Evolutionary conservation across 2,888 invertebrate species (phyloP), one percentile per base, ranked within the genome.

Genomic region (Lasioglossum leucozonium): DNA sequence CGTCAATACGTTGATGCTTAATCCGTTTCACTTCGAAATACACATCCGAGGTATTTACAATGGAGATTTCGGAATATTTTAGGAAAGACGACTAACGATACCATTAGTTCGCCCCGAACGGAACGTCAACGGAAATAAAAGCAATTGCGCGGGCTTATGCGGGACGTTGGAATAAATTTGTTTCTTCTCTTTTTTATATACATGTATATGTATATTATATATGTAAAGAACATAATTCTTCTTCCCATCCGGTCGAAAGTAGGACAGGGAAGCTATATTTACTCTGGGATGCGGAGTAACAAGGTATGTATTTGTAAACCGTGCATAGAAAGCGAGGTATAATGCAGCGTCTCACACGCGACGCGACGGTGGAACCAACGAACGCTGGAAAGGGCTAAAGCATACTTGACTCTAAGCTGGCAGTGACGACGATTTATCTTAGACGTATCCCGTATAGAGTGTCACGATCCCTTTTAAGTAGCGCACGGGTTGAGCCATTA

Each of bases 361-460:
- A 77, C 84, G 74, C 73, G 74, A 67, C 71, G 75, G 55, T 71
- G 67, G 42, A 81, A 85, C 79, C 84, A 77, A 79, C 51, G 76
- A 81, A 42, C 82, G 84, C 83, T 89, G 65, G 77, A 85, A 77
- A 77, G 82, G 77, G 77, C 85, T 77, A 84, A 87, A 79, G 87
- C 74, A 80, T 74, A 82, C 80, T 81, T 82, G 82, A 84, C 89
- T 87, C 80, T 89, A 87, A 86, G 82, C 86, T 88, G 89, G 89
- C 91, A 91, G 91, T 91, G 89, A 89, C 86, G 88, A 89, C 92
- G 87, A 93, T 93, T 92, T 93, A 92, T 93, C 93, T 93, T 89
- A 86, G 84, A 88, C 88, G 84, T 85, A 82, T 88, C 86, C 87
- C 80, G 80, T 87, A 89, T 88, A 86, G 82, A 82, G 86, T 81